A percentile compares a stretch with the other conserved stretches of the same genome.
Conservation (phyloP, 2,113 vertebrate genomes). For the Megaceryle torquata region DNA sequence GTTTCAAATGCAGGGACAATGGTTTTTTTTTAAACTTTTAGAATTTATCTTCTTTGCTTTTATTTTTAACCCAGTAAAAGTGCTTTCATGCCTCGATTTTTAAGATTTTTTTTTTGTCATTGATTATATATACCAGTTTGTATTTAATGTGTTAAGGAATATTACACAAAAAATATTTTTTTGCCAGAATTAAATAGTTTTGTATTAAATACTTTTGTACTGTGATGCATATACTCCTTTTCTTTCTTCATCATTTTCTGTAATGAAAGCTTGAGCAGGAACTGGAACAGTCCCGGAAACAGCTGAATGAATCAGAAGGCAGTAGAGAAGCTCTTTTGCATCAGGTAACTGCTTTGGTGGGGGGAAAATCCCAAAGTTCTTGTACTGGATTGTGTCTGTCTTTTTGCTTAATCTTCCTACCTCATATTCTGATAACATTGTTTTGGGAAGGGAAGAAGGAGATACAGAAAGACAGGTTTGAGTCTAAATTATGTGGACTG, state of each 20-base stretch:
- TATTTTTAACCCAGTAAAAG: background rate
- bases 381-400: background rate
- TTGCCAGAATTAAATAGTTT: background rate
- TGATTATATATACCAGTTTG: background rate
- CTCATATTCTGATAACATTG: background rate
- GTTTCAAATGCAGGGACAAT: background rate
- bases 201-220: background rate
- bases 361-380: conserved; percentile 2
- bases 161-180: background rate
- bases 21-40: background rate
- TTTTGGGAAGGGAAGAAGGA: background rate
- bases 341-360: conserved; percentile 78
- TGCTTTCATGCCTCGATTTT: background rate
- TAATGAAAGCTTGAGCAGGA: conserved; percentile 81
- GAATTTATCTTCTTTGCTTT: background rate
- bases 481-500: background rate
- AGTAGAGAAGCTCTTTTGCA: conserved; percentile 82
- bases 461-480: background rate
- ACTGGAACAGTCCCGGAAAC: conserved; percentile 77
- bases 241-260: conserved; percentile 1
- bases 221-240: background rate
- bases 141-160: background rate
- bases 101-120: background rate
- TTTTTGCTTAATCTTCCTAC: background rate
- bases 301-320: conserved; percentile 84